Base-by-base conservation (phyloP, 2,797 vertebrate genomes). In the Botia kubotai region DNA sequence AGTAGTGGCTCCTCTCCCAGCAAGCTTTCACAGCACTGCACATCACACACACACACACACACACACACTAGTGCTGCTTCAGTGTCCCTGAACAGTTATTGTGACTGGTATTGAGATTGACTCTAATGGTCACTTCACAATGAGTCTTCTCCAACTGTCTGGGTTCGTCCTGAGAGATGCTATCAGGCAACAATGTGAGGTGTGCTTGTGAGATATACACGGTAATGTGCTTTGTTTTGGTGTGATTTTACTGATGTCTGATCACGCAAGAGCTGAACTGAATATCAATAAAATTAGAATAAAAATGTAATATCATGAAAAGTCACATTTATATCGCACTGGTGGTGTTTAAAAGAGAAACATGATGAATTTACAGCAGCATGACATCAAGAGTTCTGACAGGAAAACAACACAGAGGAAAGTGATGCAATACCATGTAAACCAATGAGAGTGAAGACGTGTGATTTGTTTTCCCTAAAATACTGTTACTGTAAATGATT, bases 1-100 rank as follows among this genome's bases (percentile, higher is more conserved):
- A 62, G 82, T 75, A 65, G 21, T 12, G 17, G 60, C 71, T 39
- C 53, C 36, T 71, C 70, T 39, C 63, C 72, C 81, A 60, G 73
- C 29, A 36, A 33, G n/a, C 29, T 65, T 83, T 21, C 23, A 63
- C 66, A 87, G 36, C 58, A 66, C 39, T 81, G 65, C 76, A 81
- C 72, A 77, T 26, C 13, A n/a, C 21, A 52, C 68, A 29, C 36
- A n/a, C 66, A 10, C 3, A 4, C 36, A 46, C 33, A 57, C 57
- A 50, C 21, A 21, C 52, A 53, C 55, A 66, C 29, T 68, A 65
- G 48, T 72, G 55, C 5, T 66, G 55, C 33, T 36, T 13, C 6
- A 16, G 6, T 66, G 58, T 29, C 62, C 43, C 11, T 46, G 67
- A 26, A 67, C 2, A 55, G 21, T 39, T 70, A n/a, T 23, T 70